phyloP scores from a whole-genome alignment of 2,797 vertebrate genomes.

The Margarornis squamiger region DNA sequence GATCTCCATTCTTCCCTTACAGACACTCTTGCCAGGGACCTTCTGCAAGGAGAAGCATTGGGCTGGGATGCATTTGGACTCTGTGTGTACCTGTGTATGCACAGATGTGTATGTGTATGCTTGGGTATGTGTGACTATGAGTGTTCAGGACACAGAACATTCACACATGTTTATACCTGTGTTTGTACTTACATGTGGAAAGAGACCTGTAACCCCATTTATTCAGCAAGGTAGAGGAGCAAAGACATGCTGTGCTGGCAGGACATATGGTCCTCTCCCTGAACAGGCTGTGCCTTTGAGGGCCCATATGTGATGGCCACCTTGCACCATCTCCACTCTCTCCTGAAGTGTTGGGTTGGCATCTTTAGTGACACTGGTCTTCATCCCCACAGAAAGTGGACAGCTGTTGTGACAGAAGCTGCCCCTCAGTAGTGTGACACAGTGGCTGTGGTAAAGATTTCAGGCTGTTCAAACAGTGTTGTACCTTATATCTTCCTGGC shows the following conservation, averaged over 20 bases:
- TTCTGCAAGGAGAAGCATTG: not conserved
- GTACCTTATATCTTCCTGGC: not conserved
- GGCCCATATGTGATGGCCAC: not conserved
- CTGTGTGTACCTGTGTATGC: not conserved
- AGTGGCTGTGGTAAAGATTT: not conserved
- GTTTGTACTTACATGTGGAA: not conserved
- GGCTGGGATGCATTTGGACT: not conserved
- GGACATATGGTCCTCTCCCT: not conserved
- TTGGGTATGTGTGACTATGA: not conserved
- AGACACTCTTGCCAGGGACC: not conserved
- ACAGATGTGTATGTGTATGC: not conserved
- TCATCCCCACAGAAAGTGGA: not conserved
- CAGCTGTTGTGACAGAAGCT: not conserved
- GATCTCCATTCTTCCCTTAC: not conserved
- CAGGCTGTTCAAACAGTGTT: not conserved
- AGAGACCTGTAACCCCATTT: not conserved
- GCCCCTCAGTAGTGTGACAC: not conserved
- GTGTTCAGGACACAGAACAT: not conserved
- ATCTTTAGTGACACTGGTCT: rapidly evolving
- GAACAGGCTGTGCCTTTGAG: not conserved
- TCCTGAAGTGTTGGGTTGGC: not conserved
- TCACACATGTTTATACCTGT: not conserved
- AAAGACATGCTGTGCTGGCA: not conserved
- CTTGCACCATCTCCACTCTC: not conserved
- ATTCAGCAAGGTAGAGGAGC: not conserved